Conservation (phyloP, 2,113 vertebrate species). For the Phoxinus phoxinus region DNA sequence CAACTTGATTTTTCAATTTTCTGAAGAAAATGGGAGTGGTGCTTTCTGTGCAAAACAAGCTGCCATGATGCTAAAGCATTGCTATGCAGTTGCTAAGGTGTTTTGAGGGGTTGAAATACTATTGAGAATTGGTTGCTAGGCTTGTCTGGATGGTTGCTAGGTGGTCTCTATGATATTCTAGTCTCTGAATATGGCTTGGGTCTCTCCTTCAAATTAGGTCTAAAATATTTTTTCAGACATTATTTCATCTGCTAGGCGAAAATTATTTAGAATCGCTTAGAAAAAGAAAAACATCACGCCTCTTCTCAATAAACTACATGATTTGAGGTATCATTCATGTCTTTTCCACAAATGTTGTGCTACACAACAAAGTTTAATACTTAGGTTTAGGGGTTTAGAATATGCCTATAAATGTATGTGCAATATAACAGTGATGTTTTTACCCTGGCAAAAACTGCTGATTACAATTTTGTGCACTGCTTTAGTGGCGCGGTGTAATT, state of each 20-base stretch:
- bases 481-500: slow-evolving; percentile 22
- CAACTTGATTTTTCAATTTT: background rate
- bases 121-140: background rate
- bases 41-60: background rate
- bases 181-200: too few relatives aligned
- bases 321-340: background rate
- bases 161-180: too few relatives aligned
- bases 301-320: background rate
- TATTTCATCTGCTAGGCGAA: too few relatives aligned
- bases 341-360: background rate
- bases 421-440: background rate
- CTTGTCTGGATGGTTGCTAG: too few relatives aligned
- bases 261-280: too few relatives aligned
- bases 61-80: background rate
- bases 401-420: background rate
- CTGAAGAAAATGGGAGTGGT: background rate
- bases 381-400: background rate
- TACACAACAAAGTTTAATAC: background rate
- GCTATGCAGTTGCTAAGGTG: background rate
- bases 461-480: slow-evolving; percentile 13
- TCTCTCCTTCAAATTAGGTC: too few relatives aligned
- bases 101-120: background rate
- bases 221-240: too few relatives aligned
- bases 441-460: background rate
- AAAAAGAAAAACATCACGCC: too few relatives aligned